Evolutionary conservation across 2,888 invertebrate species (phyloP), one percentile per base, ranked within the genome.

Genomic region (Netelia virgata): DNA sequence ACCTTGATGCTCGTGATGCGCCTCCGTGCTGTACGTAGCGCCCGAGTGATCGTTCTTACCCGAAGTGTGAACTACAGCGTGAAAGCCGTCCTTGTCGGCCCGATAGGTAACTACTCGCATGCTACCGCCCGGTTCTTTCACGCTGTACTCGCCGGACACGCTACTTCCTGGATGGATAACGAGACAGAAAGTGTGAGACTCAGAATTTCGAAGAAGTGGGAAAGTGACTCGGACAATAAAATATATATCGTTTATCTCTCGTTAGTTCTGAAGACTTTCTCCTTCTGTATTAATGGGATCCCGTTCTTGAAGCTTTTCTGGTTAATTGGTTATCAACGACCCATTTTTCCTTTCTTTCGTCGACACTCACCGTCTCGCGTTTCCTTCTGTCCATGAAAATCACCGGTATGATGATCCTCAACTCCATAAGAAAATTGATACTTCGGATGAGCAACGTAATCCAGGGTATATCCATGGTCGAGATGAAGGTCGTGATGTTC

Each of bases 351-450:
- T 55, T 55, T 55, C n/a, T 18, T 55, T 55, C 18, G 20, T 69
- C 5, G n/a, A 36, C n/a, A 88, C 91, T 90, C 82, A 93, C 93
- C 93, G 81, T 94, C 93, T 36, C 94, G 91, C 5, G 89, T 88
- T 86, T 94, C 94, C 83, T 94, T 93, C 77, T 94, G 94, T 1
- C 91, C 90, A 85, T 94, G 94, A 86, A 92, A 92, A 87, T 94
- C 94, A 10, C 94, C 94, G 11, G 93, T 91, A 43, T 91, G 90
- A 80, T 91, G 90, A 84, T 93, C 93, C 86, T 93, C 90, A 16
- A 93, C 92, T 10, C 92, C 92, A 66, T 93, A 93, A 0, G 91
- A 89, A 72, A 91, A 93, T 64, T 93, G 83, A 79, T 93, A 93
- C 85, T 91, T 92, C 0, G 93, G 93, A 88, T 92, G 91, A 8